A percentile compares a stretch with the other conserved stretches of the same genome.
Evolutionary conservation across 92 coral and sea anemone species (phyloP).

Genomic region (Epizoanthus illoricatus): DNA sequence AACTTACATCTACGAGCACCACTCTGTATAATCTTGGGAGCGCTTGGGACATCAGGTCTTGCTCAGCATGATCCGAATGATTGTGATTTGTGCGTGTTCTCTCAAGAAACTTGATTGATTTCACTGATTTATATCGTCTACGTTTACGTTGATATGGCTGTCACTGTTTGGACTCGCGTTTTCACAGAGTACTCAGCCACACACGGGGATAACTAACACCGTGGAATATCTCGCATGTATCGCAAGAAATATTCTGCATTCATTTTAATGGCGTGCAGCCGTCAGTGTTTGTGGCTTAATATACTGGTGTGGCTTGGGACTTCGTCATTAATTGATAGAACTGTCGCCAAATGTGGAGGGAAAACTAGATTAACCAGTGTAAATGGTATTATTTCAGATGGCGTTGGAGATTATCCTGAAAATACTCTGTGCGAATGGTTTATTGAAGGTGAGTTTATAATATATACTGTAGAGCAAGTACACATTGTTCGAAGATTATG

Average conservation of each 20-base stretch:
- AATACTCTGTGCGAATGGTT: conserved; percentile 34
- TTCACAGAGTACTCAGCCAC: background rate
- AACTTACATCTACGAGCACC: no score
- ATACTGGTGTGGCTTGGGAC: conserved; percentile 1
- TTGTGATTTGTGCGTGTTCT: no score
- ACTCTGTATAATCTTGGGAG: no score
- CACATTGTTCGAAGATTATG: no score
- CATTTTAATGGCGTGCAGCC: conserved; percentile 37
- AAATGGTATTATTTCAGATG: conserved; percentile 25
- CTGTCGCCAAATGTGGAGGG: conserved; percentile 32
- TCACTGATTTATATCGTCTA: no score
- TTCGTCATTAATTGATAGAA: background rate
- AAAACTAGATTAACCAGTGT: conserved; percentile 19
- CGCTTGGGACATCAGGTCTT: no score
- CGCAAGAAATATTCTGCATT: no score
- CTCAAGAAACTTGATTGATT: no score
- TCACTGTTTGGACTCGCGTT: background rate
- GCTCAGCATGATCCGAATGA: no score
- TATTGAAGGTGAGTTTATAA: conserved; percentile 26
- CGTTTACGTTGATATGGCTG: background rate
- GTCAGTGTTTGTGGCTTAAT: background rate
- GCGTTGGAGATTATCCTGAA: background rate
- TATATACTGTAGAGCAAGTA: no score
- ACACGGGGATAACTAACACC: background rate
- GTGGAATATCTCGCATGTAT: background rate